Evolutionary conservation across 2,113 vertebrate genomes (phyloP).

Genomic region (Callipepla californica): DNA sequence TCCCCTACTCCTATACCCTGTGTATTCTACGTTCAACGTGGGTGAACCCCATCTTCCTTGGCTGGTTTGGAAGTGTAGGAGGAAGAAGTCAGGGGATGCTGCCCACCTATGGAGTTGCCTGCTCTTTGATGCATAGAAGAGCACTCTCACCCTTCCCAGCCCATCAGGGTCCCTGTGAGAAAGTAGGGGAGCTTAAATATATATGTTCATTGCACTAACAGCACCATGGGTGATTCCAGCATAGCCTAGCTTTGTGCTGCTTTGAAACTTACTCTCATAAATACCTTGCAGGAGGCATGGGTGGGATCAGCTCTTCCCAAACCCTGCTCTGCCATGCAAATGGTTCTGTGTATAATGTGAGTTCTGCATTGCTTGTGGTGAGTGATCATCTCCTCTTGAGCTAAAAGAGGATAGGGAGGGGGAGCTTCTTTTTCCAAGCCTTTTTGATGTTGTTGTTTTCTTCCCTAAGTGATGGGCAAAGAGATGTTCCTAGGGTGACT

Average conservation of each 20-base stretch:
- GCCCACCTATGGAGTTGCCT: background rate
- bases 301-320: background rate
- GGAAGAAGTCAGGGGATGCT: background rate
- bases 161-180: too few species aligned
- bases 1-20: background rate
- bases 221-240: background rate
- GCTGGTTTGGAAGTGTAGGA: background rate
- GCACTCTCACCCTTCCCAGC: too few species aligned
- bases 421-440: background rate
- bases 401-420: background rate
- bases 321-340: background rate
- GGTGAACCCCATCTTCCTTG: background rate
- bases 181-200: background rate
- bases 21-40: background rate
- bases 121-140: background rate
- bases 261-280: background rate
- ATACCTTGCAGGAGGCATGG: background rate
- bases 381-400: background rate
- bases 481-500: rapidly evolving
- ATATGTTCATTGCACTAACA: background rate
- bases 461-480: background rate
- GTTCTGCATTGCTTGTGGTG: background rate
- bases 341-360: background rate
- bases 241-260: background rate
- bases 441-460: background rate